A percentile compares a stretch with the other conserved stretches of the same genome.
Evolutionary conservation across 2,113 vertebrate genomes (phyloP).

Genomic region (Rhagologus leucostigma): DNA sequence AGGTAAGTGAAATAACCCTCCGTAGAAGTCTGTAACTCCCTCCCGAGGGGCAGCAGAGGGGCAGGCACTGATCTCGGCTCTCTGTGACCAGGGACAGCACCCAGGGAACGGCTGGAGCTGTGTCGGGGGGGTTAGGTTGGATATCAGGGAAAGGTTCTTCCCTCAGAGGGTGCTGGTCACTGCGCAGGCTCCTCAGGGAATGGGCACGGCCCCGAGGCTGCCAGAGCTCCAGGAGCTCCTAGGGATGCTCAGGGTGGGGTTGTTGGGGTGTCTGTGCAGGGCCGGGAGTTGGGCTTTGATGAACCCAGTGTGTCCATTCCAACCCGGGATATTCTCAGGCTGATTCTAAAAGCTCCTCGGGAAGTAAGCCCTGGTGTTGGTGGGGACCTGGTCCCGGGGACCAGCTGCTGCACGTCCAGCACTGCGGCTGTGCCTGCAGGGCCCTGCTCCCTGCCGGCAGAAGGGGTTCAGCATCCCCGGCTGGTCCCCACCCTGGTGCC

Average conservation of each 20-base stretch:
- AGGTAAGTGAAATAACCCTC: neutral
- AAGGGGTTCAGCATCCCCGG: neutral
- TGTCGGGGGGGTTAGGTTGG: accelerated
- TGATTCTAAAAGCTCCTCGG: neutral
- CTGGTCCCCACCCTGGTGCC: neutral
- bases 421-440: neutral
- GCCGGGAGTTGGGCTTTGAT: neutral
- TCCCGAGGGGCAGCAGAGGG: neutral
- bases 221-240: neutral
- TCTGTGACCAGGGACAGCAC: neutral
- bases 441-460: neutral
- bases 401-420: neutral
- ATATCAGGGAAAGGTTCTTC: accelerated
- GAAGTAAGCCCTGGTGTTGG: neutral
- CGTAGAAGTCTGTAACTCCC: neutral
- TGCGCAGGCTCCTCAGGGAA: neutral
- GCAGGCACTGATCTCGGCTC: neutral
- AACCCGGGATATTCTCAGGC: neutral
- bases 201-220: neutral
- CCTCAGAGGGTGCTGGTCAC: neutral
- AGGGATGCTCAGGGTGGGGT: neutral
- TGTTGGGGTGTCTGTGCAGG: neutral
- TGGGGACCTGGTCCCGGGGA: neutral
- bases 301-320: neutral
- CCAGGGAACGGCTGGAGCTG: neutral